Percentiles rank a stretch among this genome's conserved stretches.
Evolutionary conservation across 2,113 vertebrate species (phyloP).

Genomic region (Melospiza georgiana): DNA sequence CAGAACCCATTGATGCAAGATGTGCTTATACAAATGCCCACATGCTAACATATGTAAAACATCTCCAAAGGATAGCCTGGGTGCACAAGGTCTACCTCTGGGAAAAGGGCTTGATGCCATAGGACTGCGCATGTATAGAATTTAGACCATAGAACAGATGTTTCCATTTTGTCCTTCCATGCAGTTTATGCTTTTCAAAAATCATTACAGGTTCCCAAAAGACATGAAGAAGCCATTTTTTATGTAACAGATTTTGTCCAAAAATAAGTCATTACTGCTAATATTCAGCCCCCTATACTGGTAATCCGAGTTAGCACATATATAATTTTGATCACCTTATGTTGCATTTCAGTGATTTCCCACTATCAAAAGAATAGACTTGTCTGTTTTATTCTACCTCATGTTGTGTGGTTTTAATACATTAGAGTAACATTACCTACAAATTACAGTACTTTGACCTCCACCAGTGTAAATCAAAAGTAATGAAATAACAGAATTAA

Average conservation of each 20-base stretch:
- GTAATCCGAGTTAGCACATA: background rate
- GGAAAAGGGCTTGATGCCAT: conserved; percentile 41
- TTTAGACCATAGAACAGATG: background rate
- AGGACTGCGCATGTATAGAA: background rate
- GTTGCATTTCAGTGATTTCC: background rate
- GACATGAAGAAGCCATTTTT: background rate
- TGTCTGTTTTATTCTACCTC: background rate
- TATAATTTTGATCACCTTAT: background rate
- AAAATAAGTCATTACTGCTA: background rate
- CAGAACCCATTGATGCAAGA: conserved; percentile 28
- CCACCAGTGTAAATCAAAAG: background rate
- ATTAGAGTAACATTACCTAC: background rate
- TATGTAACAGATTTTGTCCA: background rate
- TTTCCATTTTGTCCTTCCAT: background rate
- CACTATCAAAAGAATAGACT: background rate
- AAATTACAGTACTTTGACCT: background rate
- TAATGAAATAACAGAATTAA: background rate
- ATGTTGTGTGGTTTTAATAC: background rate
- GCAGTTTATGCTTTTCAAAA: background rate
- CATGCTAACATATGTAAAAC: conserved; percentile 40
- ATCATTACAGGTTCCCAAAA: background rate
- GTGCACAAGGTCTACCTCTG: conserved; percentile 1
- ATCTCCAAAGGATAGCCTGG: conserved; percentile 18
- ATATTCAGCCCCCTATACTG: background rate
- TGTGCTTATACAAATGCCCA: conserved; percentile 4